phyloP scores from a whole-genome alignment of 2,888 invertebrate genomes.

The Brachypterus glaber region DNA sequence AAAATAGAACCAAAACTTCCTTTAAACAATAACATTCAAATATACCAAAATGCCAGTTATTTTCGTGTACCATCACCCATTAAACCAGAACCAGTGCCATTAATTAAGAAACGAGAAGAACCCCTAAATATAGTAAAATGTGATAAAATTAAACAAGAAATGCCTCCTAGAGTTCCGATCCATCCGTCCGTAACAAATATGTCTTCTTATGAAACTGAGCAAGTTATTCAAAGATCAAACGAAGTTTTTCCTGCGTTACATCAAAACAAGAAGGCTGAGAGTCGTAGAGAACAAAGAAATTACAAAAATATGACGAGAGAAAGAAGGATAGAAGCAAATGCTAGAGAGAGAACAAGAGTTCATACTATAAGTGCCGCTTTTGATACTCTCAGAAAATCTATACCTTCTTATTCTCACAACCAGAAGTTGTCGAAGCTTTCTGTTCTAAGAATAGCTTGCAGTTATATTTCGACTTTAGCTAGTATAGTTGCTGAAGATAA shows the following conservation, averaged over 20 bases:
- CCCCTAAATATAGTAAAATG: slow-evolving; percentile 13
- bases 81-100: slow-evolving; percentile 27
- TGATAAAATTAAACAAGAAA: slow-evolving; percentile 13
- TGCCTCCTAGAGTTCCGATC: slow-evolving; percentile 28
- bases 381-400: slow-evolving; percentile 72
- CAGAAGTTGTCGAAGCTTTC: slow-evolving; percentile 90
- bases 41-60: too few relatives aligned
- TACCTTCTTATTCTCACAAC: slow-evolving; percentile 86
- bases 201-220: slow-evolving; percentile 30
- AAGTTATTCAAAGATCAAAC: slow-evolving; percentile 28
- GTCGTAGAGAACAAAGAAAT: slow-evolving; percentile 59
- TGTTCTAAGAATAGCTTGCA: slow-evolving; percentile 84
- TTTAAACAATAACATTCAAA: slow-evolving; percentile 20
- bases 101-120: slow-evolving; percentile 27
- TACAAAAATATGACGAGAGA: slow-evolving; percentile 95
- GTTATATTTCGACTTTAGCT: slow-evolving; percentile 82
- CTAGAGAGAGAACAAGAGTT: slow-evolving; percentile 82
- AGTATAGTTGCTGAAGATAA: slow-evolving; percentile 63
- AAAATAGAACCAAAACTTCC: neutral
- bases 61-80: slow-evolving; percentile 35
- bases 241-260: slow-evolving; percentile 32
- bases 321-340: slow-evolving; percentile 87
- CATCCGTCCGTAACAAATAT: slow-evolving; percentile 29
- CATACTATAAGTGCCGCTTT: slow-evolving; percentile 95
- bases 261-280: slow-evolving; percentile 13